phyloP scores from a whole-genome alignment of 2,888 invertebrate genomes.

The Brenthis hecate region DNA sequence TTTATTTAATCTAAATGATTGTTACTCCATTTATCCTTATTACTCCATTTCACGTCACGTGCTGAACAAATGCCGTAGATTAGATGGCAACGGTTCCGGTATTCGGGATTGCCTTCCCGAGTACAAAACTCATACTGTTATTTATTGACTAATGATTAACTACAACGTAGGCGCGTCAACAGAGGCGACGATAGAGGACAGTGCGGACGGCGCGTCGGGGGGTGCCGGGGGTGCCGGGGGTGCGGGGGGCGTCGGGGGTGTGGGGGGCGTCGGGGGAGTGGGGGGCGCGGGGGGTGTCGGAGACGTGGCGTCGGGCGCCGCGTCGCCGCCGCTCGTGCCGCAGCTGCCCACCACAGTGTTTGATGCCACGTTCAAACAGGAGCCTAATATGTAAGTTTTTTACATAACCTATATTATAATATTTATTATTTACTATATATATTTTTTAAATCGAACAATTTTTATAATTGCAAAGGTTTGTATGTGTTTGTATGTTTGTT shows the following conservation, averaged over 20 bases:
- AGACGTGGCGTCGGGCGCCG: conserved; percentile 47
- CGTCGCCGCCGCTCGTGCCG: conserved; percentile 61
- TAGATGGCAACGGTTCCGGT: no score
- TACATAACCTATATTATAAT: background rate
- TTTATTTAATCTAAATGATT: no score
- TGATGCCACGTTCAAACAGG: conserved; percentile 70
- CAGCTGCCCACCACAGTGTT: conserved; percentile 54
- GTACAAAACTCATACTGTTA: no score
- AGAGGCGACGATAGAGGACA: conserved; percentile 59
- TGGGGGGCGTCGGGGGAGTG: conserved; percentile 39
- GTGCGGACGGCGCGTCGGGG: conserved; percentile 42
- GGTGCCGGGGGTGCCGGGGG: conserved; percentile 45
- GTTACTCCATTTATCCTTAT: no score
- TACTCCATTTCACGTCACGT: no score
- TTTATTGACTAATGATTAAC: no score
- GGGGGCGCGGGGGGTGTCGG: conserved; percentile 46
- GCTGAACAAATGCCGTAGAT: no score
- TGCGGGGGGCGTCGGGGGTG: conserved; percentile 44
- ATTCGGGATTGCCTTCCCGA: no score
- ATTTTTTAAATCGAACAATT: no score
- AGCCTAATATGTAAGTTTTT: conserved; percentile 51
- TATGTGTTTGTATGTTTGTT: no score
- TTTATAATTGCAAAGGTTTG: no score
- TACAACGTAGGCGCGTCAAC: conserved; percentile 63
- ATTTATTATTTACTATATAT: no score